Evolutionary conservation across 1,140 invertebrate genomes (phyloP).

Genomic region (Tetramorium alpestre): DNA sequence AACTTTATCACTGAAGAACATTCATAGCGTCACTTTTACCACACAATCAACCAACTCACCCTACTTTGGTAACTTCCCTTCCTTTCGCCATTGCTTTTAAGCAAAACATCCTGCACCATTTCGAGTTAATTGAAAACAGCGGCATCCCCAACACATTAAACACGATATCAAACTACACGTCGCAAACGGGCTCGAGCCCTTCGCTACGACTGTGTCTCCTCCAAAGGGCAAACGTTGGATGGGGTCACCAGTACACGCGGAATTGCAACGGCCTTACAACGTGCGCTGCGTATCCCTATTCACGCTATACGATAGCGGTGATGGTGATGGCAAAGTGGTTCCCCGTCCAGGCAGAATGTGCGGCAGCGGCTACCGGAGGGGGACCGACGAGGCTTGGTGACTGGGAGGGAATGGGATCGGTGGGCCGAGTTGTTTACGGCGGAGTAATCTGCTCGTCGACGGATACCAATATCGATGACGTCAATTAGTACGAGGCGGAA

Average conservation of each 20-base stretch:
- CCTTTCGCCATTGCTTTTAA: neutral
- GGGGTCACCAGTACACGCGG: constrained; percentile 26
- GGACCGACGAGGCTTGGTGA: constrained; percentile 49
- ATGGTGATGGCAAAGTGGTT: constrained; percentile 75
- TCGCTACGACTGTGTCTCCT: constrained; percentile 21
- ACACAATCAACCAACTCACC: constrained; percentile 5
- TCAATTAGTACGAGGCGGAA: constrained; percentile 84
- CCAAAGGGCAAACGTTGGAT: constrained; percentile 27
- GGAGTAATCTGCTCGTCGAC: constrained; percentile 85
- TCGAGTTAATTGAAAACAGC: constrained; percentile 57
- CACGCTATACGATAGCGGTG: constrained; percentile 42
- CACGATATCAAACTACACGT: constrained; percentile 50
- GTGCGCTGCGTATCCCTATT: constrained; percentile 52
- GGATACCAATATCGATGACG: constrained; percentile 86
- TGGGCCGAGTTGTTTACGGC: constrained; percentile 84
- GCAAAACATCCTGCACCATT: constrained; percentile 32
- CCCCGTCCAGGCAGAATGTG: constrained; percentile 53
- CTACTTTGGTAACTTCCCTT: neutral
- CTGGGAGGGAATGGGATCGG: constrained; percentile 50
- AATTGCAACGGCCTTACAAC: constrained; percentile 35
- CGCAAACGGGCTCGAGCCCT: constrained; percentile 57
- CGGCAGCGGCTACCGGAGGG: constrained; percentile 52
- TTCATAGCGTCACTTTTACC: constrained; percentile 11
- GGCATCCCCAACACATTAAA: constrained; percentile 54
- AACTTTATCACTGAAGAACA: neutral